phyloP scores from a whole-genome alignment of 2,797 vertebrate genomes.

The Lepus townsendii region DNA sequence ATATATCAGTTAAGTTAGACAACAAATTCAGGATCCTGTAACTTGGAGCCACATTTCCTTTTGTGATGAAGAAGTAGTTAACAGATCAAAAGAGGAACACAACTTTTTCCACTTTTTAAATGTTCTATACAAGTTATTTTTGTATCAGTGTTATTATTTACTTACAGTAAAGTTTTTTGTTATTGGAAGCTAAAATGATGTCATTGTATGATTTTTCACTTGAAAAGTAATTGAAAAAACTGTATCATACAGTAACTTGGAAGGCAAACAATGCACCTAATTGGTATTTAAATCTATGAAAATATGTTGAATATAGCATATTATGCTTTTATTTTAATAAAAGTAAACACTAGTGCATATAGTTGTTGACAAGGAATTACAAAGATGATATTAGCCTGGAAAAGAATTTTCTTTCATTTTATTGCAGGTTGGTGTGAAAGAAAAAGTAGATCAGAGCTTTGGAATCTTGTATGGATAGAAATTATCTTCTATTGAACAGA shows the following conservation, averaged over 20 bases:
- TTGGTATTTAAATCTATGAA: not conserved
- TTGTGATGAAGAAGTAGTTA: not conserved
- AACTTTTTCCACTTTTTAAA: not conserved
- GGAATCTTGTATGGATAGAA: not conserved
- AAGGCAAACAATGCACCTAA: not conserved
- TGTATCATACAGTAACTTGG: not conserved
- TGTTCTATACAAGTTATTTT: too few relatives aligned
- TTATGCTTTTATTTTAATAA: not conserved
- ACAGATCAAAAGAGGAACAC: not conserved
- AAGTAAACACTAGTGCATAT: not conserved
- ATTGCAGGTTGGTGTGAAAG: not conserved
- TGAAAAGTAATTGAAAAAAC: not conserved
- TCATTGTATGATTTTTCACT: slow-evolving; percentile 7
- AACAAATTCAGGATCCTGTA: not conserved
- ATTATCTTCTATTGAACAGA: not conserved
- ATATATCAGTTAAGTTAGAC: not conserved
- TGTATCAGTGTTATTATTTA: not conserved
- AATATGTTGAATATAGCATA: not conserved
- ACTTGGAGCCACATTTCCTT: not conserved
- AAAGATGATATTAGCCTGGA: not conserved
- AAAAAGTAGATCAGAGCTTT: not conserved
- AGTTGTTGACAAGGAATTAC: slow-evolving; percentile 4
- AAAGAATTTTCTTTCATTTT: not conserved
- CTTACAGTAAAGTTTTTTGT: not conserved
- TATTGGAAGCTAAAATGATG: not conserved